Evolutionary conservation across 2,888 invertebrate species (phyloP).

Genomic region (Acrobasis suavella): DNA sequence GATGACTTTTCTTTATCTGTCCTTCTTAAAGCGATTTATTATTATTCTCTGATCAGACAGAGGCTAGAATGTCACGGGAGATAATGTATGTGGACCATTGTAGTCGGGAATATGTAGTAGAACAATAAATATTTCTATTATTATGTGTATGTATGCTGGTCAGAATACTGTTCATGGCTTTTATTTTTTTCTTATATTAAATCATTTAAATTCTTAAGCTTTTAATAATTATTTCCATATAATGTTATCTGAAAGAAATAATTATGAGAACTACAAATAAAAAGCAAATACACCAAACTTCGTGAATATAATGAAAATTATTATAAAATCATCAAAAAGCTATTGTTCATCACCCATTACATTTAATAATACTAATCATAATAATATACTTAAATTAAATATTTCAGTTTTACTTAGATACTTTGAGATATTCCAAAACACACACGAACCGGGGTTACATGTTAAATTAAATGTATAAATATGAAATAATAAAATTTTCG

Average conservation of each 20-base stretch:
- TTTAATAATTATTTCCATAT: not conserved
- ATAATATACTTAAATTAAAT: not conserved
- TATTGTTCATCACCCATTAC: not conserved
- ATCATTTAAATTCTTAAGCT: not conserved
- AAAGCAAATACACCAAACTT: not conserved
- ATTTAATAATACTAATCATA: not conserved
- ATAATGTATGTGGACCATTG: not conserved
- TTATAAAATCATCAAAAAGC: too few species aligned
- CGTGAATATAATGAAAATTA: not conserved
- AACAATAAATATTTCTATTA: too few species aligned
- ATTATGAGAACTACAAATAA: not conserved
- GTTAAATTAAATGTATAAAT: not conserved
- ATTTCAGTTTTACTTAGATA: not conserved
- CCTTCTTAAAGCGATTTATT: too few species aligned
- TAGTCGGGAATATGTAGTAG: not conserved
- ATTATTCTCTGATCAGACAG: not conserved
- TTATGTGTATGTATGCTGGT: too few species aligned
- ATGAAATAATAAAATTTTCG: not conserved
- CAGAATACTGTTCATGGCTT: too few species aligned
- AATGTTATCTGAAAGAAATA: not conserved
- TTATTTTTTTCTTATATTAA: too few species aligned
- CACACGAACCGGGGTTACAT: not conserved
- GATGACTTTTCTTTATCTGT: too few species aligned
- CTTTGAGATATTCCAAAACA: not conserved
- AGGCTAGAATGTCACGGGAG: not conserved